Evolutionary conservation across 2,113 vertebrate genomes (phyloP), one percentile per base, ranked within the genome.

Genomic region (Mus spicilegus): DNA sequence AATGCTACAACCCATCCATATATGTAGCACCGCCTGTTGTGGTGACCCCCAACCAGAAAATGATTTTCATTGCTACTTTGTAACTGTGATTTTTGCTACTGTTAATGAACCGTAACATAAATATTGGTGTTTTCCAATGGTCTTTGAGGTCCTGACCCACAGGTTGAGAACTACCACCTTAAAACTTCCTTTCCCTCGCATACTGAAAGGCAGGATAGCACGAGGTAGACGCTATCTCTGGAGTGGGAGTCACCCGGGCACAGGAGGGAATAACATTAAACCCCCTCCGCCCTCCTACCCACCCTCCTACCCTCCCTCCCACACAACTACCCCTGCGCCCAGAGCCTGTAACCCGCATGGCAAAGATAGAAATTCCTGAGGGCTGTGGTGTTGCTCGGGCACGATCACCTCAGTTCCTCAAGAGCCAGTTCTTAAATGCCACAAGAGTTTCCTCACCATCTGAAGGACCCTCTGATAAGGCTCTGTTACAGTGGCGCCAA

Each of bases 401-500:
- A 69, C 8, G 0, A 49, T 12, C 2, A n/a, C 39, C 9, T 70
- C 14, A 0, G 16, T 16, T 89, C 70, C 63, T 87, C 61, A 78
- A 73, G 73, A 89, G 80, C 70, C 11, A n/a, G 7, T 61, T 73
- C 76, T 78, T 17, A 70, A 46, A 33, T 78, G 39, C 85, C 95
- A 56, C 4, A 56, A 72, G 80, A 75, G 56, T 94, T 78, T 73
- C 77, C 2, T 49, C 9, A 69, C 20, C 28, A 75, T 86, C 76
- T 0, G 7, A 96, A 89, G 94, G 96, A 73, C 77, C 82, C 56
- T 82, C 80, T 10, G 93, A 96, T 78, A 94, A 96, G 56, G 30
- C 81, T 67, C 58, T 36, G 33, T 54, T 26, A 10, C 22, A 2
- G 65, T 26, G 78, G 86, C 28, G 14, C 94, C 81, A 58, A 89